These are phyloP conservation scores for Tenrec ecaudatus DNA, from an alignment of 2,113 vertebrate genomes.

Conservation along the genomic window DNA sequence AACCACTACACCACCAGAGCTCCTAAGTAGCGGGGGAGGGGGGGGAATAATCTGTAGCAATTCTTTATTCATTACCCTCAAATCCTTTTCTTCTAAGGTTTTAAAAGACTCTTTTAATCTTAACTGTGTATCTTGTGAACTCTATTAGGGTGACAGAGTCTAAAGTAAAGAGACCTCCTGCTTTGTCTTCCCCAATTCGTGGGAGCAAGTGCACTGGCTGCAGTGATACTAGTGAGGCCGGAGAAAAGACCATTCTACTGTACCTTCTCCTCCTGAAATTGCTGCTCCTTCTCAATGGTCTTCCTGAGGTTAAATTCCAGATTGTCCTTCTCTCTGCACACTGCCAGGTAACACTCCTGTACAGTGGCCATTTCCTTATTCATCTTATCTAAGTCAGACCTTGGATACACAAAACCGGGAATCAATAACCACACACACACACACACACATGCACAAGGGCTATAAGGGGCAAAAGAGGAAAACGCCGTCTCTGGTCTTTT, in stretches of 20 bases:
- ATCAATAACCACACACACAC: background rate
- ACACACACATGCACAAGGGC: background rate
- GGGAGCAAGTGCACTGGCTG: background rate
- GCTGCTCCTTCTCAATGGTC: constrained; percentile 85
- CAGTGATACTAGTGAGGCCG: background rate
- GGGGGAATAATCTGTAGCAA: no score
- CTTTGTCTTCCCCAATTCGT: background rate
- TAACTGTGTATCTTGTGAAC: background rate
- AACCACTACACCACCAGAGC: no score
- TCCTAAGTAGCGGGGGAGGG: no score
- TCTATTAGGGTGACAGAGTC: background rate
- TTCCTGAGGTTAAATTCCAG: constrained; percentile 87
- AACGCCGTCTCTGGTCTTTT: background rate
- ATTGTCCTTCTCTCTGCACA: constrained; percentile 94
- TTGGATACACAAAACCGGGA: constrained; percentile 76
- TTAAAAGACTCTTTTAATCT: constrained; percentile 16
- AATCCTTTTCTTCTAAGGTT: constrained; percentile 1
- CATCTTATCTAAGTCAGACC: constrained; percentile 89
- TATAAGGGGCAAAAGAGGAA: background rate
- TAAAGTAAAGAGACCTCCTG: background rate
- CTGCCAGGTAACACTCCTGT: constrained; percentile 95
- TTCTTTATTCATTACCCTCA: no score
- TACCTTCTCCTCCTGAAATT: constrained; percentile 90
- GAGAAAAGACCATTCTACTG: background rate
- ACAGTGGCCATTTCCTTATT: constrained; percentile 90